phyloP scores from a whole-genome alignment of 2,113 vertebrate genomes.

The Grus americana region DNA sequence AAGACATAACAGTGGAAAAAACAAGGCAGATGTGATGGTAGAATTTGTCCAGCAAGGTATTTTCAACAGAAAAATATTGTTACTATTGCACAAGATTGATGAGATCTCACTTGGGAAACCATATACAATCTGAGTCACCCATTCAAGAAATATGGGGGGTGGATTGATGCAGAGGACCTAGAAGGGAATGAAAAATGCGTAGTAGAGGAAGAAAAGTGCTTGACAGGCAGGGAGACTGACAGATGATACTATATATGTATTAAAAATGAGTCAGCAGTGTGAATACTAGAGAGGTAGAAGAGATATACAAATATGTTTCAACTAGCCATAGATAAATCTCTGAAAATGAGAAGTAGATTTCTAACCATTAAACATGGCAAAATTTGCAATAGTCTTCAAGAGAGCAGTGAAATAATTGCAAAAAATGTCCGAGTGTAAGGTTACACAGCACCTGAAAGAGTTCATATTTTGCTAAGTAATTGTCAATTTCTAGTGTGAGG shows the following conservation, averaged over 20 bases:
- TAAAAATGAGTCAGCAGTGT: background rate
- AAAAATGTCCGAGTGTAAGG: background rate
- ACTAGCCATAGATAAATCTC: background rate
- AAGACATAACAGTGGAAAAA: background rate
- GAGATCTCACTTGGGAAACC: background rate
- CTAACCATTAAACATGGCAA: background rate
- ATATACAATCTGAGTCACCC: background rate
- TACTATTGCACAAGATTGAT: background rate
- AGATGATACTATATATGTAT: fast-evolving
- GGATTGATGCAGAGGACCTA: background rate
- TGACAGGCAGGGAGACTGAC: background rate
- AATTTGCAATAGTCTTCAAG: background rate
- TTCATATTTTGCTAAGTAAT: background rate
- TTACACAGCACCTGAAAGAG: background rate
- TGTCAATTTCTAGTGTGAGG: background rate
- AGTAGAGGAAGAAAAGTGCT: background rate
- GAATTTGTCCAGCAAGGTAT: background rate
- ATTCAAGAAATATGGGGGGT: background rate
- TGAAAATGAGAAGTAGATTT: background rate
- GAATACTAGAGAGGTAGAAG: background rate
- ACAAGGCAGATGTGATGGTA: background rate
- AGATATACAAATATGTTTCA: background rate
- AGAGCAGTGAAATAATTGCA: background rate
- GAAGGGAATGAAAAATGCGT: background rate
- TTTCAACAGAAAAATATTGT: background rate